Percentiles rank a stretch among this genome's conserved stretches.
These are phyloP conservation scores for Telenomus remus DNA, from an alignment of 1,140 invertebrate species.

Conservation along the genomic window DNA sequence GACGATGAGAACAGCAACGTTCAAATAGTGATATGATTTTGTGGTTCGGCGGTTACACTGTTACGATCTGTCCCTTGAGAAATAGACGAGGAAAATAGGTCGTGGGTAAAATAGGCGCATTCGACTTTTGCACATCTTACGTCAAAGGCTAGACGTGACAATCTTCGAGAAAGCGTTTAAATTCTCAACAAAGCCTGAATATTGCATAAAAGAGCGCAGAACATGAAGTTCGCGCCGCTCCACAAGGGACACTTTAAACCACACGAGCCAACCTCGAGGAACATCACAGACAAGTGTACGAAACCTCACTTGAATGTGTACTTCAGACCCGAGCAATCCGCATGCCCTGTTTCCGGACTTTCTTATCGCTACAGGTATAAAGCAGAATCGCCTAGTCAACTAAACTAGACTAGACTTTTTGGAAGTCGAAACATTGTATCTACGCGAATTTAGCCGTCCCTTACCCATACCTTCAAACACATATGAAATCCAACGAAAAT, in stretches of 20 bases:
- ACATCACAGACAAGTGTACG: conserved; percentile 45
- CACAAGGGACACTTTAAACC: conserved; percentile 58
- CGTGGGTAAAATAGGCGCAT: conserved; percentile 45
- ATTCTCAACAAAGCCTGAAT: conserved; percentile 52
- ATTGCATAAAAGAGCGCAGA: conserved; percentile 50
- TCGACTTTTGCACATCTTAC: conserved; percentile 43
- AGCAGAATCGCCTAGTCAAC: conserved; percentile 32
- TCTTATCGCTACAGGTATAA: conserved; percentile 45
- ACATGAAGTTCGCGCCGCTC: conserved; percentile 55
- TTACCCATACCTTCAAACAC: too few relatives aligned
- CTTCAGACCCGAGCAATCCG: conserved; percentile 46
- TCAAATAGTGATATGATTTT: conserved; percentile 44
- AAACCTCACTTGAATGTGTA: conserved; percentile 35
- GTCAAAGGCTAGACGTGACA: conserved; percentile 56
- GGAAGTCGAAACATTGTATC: conserved; percentile 22
- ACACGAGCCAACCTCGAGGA: conserved; percentile 54
- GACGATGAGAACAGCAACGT: conserved; percentile 7
- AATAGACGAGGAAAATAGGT: conserved; percentile 49
- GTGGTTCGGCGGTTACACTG: conserved; percentile 36
- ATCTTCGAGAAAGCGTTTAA: conserved; percentile 55
- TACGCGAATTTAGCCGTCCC: too few relatives aligned
- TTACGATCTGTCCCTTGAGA: conserved; percentile 43
- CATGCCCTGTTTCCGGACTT: conserved; percentile 23
- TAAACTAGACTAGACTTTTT: conserved; percentile 28
- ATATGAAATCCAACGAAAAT: too few relatives aligned